Base-by-base conservation (phyloP, 2,113 vertebrate species). In the Laterallus jamaicensis region DNA sequence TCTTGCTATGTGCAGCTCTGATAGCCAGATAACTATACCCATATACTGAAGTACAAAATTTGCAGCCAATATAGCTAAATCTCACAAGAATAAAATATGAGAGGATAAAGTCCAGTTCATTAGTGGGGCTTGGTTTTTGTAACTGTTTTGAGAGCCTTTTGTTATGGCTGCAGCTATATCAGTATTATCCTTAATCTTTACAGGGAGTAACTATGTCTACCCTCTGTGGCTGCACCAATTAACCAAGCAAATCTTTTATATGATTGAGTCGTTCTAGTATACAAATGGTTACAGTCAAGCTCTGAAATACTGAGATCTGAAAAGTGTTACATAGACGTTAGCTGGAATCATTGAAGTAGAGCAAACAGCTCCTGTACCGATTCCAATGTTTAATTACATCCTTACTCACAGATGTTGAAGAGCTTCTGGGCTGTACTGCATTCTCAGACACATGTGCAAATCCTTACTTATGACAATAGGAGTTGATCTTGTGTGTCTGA, bases 341-440 rank as follows among this genome's bases (percentile, higher is more conserved):
- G 64, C 63, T 80, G 70, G 52, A 76, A 86, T 92, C 68, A 71
- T 92, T 3, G 88, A 80, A 86, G 49, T 12, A 60, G 58, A 93
- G 88, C 76, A 92, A 96, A 86, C 37, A 86, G 60, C 83, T 94
- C 76, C 88, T 90, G 90, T 84, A 75, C 92, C 55, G 62, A 13
- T 82, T 96, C 83, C 83, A 95, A 25, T 11, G 44, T 79, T 88
- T 96, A 93, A 94, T 92, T 88, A 79, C 70, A 88, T 84, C 74
- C 80, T 89, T 71, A 62, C 39, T 69, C 76, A 56, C 86, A 93
- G 73, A 94, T 88, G 91, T 35, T 86, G 69, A 69, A 76, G 86
- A 82, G 82, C 74, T 96, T 79, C 88, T 89, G 83, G 66, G 31
- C 64, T 82, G 11, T 32, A 11, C n/a, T 84, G 73, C 58, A 32